phyloP scores from a whole-genome alignment of 2,113 vertebrate species.

The Sisor rabdophorus region DNA sequence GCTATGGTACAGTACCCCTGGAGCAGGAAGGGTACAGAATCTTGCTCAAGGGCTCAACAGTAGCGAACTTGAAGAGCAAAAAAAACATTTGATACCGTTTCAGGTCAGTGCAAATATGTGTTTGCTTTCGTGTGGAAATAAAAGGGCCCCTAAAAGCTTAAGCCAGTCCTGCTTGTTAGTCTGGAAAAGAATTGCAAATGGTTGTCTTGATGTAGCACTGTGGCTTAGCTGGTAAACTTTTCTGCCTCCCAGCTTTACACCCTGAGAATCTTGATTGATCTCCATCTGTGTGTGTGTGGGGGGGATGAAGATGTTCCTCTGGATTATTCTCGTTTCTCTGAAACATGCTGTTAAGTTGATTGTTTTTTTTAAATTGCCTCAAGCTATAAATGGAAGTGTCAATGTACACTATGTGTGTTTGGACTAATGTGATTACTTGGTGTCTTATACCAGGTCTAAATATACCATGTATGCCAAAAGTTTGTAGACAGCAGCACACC shows the following conservation, averaged over 20 bases:
- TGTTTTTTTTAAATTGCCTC: neutral
- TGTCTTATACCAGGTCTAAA: neutral
- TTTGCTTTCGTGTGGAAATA: too few species aligned
- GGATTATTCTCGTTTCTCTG: too few species aligned
- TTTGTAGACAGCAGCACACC: too few species aligned
- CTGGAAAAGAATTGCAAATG: neutral
- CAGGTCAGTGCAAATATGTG: too few species aligned
- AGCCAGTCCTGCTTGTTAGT: neutral
- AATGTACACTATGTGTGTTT: too few species aligned
- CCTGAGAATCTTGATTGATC: neutral
- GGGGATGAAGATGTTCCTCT: neutral
- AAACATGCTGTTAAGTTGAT: neutral
- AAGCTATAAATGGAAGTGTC: neutral
- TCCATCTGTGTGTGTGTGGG: neutral
- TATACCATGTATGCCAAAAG: neutral
- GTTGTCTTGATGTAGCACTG: neutral
- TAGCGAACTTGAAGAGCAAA: too few species aligned
- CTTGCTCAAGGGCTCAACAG: too few species aligned
- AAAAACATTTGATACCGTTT: too few species aligned
- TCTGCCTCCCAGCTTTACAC: constrained; percentile 1
- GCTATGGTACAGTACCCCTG: too few species aligned
- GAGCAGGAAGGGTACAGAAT: too few species aligned
- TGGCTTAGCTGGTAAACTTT: neutral
- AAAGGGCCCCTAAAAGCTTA: too few species aligned
- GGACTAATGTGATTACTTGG: neutral